Evolutionary conservation across 2,113 vertebrate species (phyloP).

Genomic region (Furnarius figulus): DNA sequence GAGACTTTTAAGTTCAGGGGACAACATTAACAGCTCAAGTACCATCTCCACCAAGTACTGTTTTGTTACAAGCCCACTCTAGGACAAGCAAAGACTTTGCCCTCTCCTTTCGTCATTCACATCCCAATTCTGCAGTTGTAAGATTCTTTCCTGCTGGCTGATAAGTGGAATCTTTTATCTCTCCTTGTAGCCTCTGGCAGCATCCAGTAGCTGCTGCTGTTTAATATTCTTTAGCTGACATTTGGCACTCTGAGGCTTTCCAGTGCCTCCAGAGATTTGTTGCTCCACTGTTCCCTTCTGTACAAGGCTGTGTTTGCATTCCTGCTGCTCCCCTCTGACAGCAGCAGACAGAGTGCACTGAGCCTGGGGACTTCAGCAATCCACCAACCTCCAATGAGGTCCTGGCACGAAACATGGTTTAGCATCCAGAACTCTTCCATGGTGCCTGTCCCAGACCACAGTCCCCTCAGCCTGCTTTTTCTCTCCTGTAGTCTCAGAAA

Average conservation of each 20-base stretch:
- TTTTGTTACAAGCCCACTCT: not conserved
- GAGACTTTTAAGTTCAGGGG: not conserved
- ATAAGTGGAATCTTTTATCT: not conserved
- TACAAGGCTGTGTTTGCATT: not conserved
- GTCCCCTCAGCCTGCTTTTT: not conserved
- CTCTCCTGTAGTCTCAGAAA: slow-evolving; percentile 66
- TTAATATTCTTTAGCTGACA: not conserved
- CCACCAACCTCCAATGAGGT: not conserved
- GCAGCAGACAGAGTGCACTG: rapidly evolving
- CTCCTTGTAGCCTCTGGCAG: not conserved
- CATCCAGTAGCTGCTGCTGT: not conserved
- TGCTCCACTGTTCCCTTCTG: not conserved
- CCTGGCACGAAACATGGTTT: not conserved
- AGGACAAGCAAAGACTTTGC: not conserved
- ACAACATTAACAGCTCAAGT: not conserved
- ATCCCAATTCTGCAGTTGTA: not conserved
- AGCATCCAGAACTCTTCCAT: not conserved
- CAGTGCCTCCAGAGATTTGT: not conserved
- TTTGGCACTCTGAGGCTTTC: not conserved
- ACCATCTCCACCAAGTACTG: not conserved
- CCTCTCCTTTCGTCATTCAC: not conserved
- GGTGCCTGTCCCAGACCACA: not conserved
- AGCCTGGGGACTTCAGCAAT: not conserved
- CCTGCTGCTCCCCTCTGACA: not conserved
- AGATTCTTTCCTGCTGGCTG: not conserved